A percentile compares a stretch with the other conserved stretches of the same genome.
These are phyloP conservation scores for Erebia epiphron DNA, from an alignment of 2,888 invertebrate species.

Conservation along the genomic window DNA sequence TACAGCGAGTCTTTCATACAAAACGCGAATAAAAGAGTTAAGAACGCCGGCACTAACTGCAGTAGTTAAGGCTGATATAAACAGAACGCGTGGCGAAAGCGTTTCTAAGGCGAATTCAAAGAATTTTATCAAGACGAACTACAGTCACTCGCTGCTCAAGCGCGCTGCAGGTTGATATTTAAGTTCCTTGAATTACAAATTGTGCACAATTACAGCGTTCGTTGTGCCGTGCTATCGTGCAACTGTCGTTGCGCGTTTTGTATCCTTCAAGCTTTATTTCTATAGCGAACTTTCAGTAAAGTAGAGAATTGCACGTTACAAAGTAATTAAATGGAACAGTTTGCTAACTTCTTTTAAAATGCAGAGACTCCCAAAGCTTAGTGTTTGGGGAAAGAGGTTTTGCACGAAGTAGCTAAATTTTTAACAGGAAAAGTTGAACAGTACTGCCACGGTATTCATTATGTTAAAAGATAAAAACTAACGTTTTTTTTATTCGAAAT, in stretches of 20 bases:
- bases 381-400: conserved; percentile 14
- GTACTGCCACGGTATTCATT: background rate
- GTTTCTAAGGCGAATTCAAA: background rate
- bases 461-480: background rate
- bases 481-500: background rate
- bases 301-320: conserved; percentile 40
- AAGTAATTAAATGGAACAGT: conserved; percentile 42
- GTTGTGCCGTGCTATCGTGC: background rate
- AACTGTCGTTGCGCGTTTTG: background rate
- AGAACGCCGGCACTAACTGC: conserved; percentile 29
- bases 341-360: conserved; percentile 37
- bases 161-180: background rate
- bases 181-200: background rate
- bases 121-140: background rate
- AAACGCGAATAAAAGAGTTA: conserved; percentile 35
- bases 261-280: conserved; percentile 11
- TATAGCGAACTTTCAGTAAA: conserved; percentile 31
- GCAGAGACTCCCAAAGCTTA: conserved; percentile 10
- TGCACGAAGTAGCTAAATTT: conserved; percentile 5
- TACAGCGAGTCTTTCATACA: conserved; percentile 31
- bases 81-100: background rate
- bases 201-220: background rate
- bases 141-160: background rate
- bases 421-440: conserved; percentile 12
- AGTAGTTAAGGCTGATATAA: conserved; percentile 23